phyloP scores from a whole-genome alignment of 2,113 vertebrate species.

The Campylorhamphus procurvoides region DNA sequence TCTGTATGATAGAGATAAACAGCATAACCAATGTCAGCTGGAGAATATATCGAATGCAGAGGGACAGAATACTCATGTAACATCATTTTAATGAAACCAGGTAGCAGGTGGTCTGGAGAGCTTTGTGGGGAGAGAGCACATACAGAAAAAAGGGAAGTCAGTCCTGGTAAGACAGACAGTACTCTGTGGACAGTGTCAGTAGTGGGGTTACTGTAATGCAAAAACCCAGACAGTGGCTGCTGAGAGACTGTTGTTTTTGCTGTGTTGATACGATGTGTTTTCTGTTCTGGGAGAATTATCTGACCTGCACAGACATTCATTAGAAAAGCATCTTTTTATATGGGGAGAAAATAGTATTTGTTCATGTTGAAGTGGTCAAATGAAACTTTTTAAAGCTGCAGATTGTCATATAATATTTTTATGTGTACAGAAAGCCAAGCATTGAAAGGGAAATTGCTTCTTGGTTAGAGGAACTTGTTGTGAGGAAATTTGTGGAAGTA shows the following conservation, averaged over 20 bases:
- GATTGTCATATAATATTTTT: not conserved
- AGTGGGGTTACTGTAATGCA: not conserved
- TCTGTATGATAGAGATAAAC: not conserved
- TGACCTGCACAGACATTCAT: not conserved
- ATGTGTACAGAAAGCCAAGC: not conserved
- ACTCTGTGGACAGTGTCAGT: not conserved
- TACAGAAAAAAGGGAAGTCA: not conserved
- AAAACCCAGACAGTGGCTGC: not conserved
- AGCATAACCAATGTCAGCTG: not conserved
- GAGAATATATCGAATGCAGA: not conserved
- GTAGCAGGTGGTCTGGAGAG: not conserved
- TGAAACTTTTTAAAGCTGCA: not conserved
- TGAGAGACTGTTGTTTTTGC: not conserved
- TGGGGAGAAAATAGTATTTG: not conserved
- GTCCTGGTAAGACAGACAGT: not conserved
- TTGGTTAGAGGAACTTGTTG: not conserved
- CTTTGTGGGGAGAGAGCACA: not conserved
- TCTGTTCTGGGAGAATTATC: not conserved
- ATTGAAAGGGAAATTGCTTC: not conserved
- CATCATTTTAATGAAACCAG: not conserved
- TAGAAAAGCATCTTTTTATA: not conserved
- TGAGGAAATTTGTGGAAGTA: not conserved
- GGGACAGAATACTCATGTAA: not conserved
- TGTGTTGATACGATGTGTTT: not conserved
- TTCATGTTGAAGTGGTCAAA: not conserved